These are phyloP conservation scores for Paracanthobrama guichenoti DNA, from an alignment of 2,113 vertebrate genomes.

Conservation along the genomic window DNA sequence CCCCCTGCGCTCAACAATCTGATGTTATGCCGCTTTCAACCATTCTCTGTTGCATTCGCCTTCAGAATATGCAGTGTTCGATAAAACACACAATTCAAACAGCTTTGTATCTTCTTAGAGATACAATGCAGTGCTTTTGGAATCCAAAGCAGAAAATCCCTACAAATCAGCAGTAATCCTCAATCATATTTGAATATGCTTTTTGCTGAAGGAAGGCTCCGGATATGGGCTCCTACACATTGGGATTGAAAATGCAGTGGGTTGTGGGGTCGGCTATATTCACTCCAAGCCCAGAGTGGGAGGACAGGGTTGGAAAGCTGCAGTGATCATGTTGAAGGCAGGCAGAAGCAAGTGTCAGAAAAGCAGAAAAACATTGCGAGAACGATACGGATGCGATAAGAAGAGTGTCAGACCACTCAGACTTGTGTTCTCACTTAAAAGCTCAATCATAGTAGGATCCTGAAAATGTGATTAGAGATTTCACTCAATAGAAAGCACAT, in stretches of 20 bases:
- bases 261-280: slow-evolving; percentile 59
- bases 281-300: slow-evolving; percentile 65
- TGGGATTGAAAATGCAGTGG: slow-evolving; percentile 69
- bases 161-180: slow-evolving; percentile 25
- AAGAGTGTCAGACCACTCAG: slow-evolving; percentile 15
- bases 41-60: slow-evolving; percentile 16
- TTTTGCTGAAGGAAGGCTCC: slow-evolving; percentile 20
- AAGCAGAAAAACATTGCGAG: slow-evolving; percentile 19
- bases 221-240: slow-evolving; percentile 67
- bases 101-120: background rate
- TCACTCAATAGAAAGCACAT: background rate
- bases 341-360: slow-evolving; percentile 36
- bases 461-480: slow-evolving; percentile 4
- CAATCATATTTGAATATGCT: slow-evolving; percentile 4
- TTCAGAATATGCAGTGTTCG: slow-evolving; percentile 46
- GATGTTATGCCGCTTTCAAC: slow-evolving; percentile 52
- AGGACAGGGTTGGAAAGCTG: slow-evolving; percentile 57
- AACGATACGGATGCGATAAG: slow-evolving; percentile 6
- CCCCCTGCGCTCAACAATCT: slow-evolving; percentile 58
- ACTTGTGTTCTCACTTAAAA: slow-evolving; percentile 4
- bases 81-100: slow-evolving; percentile 34
- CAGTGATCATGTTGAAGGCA: slow-evolving; percentile 57
- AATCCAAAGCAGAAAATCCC: background rate
- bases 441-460: background rate
- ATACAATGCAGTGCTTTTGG: background rate